Base-by-base conservation (phyloP, 2,888 invertebrate genomes). In the Trachelus iudaicus region DNA sequence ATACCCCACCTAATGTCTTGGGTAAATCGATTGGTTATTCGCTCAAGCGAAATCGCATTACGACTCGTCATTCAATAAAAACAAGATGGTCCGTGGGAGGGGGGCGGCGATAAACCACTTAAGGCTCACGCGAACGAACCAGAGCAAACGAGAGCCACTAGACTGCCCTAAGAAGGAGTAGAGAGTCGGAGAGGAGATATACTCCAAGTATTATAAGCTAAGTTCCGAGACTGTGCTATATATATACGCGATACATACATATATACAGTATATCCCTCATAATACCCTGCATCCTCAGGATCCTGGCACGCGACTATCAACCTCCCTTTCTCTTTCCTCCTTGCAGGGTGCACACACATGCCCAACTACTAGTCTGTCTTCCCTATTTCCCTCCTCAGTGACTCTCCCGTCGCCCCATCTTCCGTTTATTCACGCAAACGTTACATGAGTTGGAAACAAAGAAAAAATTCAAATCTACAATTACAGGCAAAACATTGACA, bases 21-120 rank as follows among this genome's bases (percentile, higher is more conserved):
- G 76, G 82, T 87, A 88, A 89, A 90, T 89, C 89, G 89, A 89
- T 90, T 88, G 88, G 86, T 90, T 90, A 90, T 87, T 89, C 88
- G 88, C 84, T 90, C 87, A 85, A 83, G 86, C 85, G 85, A 89
- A 90, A 90, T 90, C 87, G 86, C 85, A 88, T 90, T 89, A 90
- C 85, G 84, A 83, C 84, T 88, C 88, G 87, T 88, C 88, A 90
- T 89, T 90, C 88, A 85, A 90, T 90, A 89, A 89, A 88, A 88
- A 89, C 85, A 88, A 88, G 86, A 86, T 85, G 81, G 83, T 77
- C 15, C 1, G 23, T 23, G 23, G 40, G 40, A 12, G 35, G 12
- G 6, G 86, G 84, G 87, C 88, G 88, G 87, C 89, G 87, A 87
- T 90, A 90, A 90, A 89, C 87, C 89, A 90, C 88, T 90, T 90